phyloP scores from a whole-genome alignment of 2,888 invertebrate genomes.

The Conus canariensis region DNA sequence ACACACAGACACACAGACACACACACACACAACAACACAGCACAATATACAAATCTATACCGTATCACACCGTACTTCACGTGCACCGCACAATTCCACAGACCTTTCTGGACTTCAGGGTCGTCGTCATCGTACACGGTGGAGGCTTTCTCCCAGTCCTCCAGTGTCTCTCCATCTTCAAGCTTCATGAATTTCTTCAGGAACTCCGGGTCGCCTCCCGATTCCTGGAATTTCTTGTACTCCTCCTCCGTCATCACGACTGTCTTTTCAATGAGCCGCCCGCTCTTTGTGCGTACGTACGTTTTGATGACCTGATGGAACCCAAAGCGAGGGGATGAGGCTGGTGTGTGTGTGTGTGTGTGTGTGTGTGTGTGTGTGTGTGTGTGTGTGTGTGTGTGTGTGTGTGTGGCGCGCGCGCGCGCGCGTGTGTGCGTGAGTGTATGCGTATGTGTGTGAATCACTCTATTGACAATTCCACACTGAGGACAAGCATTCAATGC shows the following conservation, averaged over 20 bases:
- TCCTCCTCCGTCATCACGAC: slow-evolving; percentile 76
- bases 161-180: slow-evolving; percentile 75
- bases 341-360: neutral
- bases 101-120: slow-evolving; percentile 65
- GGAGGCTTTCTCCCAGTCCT: slow-evolving; percentile 77
- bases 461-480: no score
- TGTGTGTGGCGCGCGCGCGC: neutral
- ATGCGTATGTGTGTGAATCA: no score
- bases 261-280: slow-evolving; percentile 75
- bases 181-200: slow-evolving; percentile 75
- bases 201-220: slow-evolving; percentile 74
- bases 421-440: no score
- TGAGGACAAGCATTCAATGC: no score
- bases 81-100: neutral
- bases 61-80: neutral
- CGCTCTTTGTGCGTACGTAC: slow-evolving; percentile 76
- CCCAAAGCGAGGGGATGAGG: no score
- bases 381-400: no score
- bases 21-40: neutral
- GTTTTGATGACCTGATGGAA: slow-evolving; percentile 66
- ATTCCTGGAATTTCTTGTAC: slow-evolving; percentile 70
- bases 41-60: neutral
- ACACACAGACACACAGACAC: no score
- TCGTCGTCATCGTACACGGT: slow-evolving; percentile 75
- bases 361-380: no score